phyloP scores from a whole-genome alignment of 2,113 vertebrate genomes.

The Prinia subflava region DNA sequence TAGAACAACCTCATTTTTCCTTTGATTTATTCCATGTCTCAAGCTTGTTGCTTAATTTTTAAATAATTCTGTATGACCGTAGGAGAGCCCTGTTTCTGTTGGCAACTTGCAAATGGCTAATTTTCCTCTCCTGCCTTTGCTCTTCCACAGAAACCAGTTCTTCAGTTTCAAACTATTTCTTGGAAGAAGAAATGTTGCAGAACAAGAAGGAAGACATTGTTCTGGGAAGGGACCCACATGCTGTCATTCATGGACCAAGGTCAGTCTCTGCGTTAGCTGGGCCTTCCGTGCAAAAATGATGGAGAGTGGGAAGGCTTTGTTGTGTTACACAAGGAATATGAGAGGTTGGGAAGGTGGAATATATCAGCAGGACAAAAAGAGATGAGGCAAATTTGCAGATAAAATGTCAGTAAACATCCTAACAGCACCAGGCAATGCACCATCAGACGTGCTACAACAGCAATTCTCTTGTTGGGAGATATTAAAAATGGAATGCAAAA shows the following conservation, averaged over 20 bases:
- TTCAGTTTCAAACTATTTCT: not conserved
- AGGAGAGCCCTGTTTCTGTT: not conserved
- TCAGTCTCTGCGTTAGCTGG: not conserved
- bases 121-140: not conserved
- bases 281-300: not conserved
- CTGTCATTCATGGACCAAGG: not conserved
- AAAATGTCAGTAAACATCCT: not conserved
- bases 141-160: not conserved
- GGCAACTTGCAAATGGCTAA: not conserved
- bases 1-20: not conserved
- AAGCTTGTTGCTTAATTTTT: not conserved
- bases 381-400: not conserved
- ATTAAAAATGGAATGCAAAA: not conserved
- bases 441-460: not conserved
- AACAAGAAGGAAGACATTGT: not conserved
- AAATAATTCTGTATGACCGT: not conserved
- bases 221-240: not conserved
- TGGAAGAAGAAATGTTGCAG: not conserved
- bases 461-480: not conserved
- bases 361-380: not conserved
- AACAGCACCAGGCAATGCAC: not conserved
- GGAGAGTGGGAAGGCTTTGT: not conserved
- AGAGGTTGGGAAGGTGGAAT: not conserved
- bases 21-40: slow-evolving; percentile 18
- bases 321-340: not conserved